Conservation (phyloP, 2,888 invertebrate genomes). For the Platycnemis pennipes region DNA sequence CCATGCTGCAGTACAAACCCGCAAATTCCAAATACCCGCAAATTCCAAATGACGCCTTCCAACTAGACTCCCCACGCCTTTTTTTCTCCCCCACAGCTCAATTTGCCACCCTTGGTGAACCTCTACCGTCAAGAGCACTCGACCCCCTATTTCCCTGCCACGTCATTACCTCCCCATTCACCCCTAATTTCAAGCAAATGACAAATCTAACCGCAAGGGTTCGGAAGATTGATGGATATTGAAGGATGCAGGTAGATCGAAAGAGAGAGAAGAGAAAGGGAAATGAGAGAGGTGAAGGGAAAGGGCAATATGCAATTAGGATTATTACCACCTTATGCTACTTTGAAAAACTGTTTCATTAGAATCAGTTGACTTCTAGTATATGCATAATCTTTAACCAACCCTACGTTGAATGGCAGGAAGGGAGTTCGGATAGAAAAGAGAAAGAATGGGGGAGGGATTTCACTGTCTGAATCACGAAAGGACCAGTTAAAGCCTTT, state of each 20-base stretch:
- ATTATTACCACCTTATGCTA: not conserved
- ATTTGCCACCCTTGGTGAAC: not conserved
- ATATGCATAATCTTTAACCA: not conserved
- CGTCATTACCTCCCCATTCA: slow-evolving; percentile 60
- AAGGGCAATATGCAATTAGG: not conserved
- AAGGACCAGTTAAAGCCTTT: not conserved
- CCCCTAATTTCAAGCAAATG: slow-evolving; percentile 59
- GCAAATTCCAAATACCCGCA: not conserved
- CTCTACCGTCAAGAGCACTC: not conserved
- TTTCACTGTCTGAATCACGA: not conserved
- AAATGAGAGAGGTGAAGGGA: slow-evolving; percentile 10
- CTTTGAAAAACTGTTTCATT: not conserved
- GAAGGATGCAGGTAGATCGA: not conserved
- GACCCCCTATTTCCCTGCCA: not conserved
- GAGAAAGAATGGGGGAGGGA: not conserved
- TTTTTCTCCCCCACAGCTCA: not conserved
- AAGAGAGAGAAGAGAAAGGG: too few species aligned
- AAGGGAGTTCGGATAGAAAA: not conserved
- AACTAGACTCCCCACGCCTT: not conserved
- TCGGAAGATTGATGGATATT: slow-evolving; percentile 41
- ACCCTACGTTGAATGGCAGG: not conserved
- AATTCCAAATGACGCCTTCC: not conserved
- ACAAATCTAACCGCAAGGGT: slow-evolving; percentile 46
- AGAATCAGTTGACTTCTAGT: not conserved
- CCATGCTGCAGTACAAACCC: not conserved